Conservation (phyloP, 2,113 vertebrate genomes). For the Chionis minor region DNA sequence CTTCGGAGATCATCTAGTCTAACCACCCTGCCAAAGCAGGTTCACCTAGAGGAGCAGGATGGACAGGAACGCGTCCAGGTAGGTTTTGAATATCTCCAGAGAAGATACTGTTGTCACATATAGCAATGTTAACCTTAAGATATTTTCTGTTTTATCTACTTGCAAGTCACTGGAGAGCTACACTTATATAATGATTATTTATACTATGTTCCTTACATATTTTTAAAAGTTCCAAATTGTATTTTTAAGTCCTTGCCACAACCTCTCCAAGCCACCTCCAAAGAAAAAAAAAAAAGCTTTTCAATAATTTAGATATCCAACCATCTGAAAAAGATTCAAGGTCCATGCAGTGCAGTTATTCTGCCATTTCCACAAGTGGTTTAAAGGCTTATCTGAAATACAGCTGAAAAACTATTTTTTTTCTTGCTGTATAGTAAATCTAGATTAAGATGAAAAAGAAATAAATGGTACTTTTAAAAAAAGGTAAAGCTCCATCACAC, state of each 20-base stretch:
- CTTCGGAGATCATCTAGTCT: too few species aligned
- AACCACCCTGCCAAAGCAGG: too few species aligned
- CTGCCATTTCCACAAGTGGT: neutral
- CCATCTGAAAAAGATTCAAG: constrained; percentile 2
- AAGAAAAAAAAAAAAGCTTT: neutral
- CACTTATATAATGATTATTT: neutral
- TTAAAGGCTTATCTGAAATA: constrained; percentile 24
- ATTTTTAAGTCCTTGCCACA: neutral
- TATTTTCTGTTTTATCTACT: neutral
- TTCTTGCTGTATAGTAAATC: neutral
- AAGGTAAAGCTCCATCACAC: neutral
- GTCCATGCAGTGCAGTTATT: neutral
- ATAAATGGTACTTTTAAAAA: neutral
- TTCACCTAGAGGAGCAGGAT: too few species aligned
- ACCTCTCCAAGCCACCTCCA: neutral
- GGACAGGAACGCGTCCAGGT: too few species aligned
- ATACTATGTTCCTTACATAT: neutral
- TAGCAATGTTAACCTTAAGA: neutral
- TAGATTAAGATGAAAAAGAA: constrained; percentile 17
- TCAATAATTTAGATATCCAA: constrained; percentile 11
- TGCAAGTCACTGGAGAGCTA: neutral
- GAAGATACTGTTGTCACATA: neutral
- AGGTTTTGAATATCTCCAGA: too few species aligned
- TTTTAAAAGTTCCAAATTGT: neutral
- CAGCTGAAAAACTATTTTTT: neutral